Evolutionary conservation across 2,113 vertebrate genomes (phyloP), one percentile per base, ranked within the genome.

Genomic region (Tympanuchus pallidicinctus): DNA sequence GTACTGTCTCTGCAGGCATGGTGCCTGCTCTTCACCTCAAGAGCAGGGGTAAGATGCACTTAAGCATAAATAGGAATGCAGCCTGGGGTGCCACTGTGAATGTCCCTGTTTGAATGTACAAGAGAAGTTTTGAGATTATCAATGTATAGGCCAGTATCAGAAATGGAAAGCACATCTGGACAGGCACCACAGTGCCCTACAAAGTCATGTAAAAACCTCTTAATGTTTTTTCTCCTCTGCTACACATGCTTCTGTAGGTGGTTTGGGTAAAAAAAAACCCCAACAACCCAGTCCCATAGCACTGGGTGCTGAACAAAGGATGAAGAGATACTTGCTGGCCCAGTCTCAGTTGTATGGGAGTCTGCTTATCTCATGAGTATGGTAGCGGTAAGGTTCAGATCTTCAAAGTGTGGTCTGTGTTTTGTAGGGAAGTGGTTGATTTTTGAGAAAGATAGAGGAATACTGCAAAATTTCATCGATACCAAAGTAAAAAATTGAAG

Each of bases 21-120:
- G 59, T 91, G 63, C 22, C 63, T 63, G 67, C 66, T 80, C 88
- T 76, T 94, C 85, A 60, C 72, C 52, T 50, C 38, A 47, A 61
- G 32, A 38, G 10, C 30, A 34, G 34, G 42, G 54, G 38, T 47
- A 17, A 83, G 82, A 83, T 61, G 88, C 42, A 72, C 81, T 83
- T 81, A 60, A 92, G 94, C 93, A 86, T 75, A 83, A 83, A 67
- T 67, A 83, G 76, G 65, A 90, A 86, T 47, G 32, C 72, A 83
- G 32, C 47, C 50, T 56, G 47, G 45, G 67, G 73, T 79, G 71
- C 30, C 56, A 34, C 50, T 63, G 75, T 19, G 24, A 65, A 60
- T 86, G 65, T 71, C 76, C 76, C 10, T 20, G 63, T 75, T 76
- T 19, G 24, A 67, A 85, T 60, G 17, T 65, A 24, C 34, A 36